Percentiles rank a stretch among this genome's conserved stretches.
These are phyloP conservation scores for Cheilinus undulatus DNA, from an alignment of 2,113 vertebrate genomes.

Conservation along the genomic window DNA sequence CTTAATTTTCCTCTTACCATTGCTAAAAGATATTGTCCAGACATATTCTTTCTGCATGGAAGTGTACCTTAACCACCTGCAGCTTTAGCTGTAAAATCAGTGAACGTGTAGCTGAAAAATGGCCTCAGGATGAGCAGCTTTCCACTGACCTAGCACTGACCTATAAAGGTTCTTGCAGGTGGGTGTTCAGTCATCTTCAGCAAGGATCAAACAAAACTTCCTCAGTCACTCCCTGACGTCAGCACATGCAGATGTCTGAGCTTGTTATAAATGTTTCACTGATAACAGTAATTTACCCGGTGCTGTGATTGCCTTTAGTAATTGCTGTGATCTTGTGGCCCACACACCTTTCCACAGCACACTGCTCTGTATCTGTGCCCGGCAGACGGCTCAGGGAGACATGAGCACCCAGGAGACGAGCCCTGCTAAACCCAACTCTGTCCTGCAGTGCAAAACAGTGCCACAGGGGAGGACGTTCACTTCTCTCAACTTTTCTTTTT, in stretches of 20 bases:
- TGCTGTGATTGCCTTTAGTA: slow-evolving; percentile 48
- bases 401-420: slow-evolving; percentile 46
- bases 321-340: slow-evolving; percentile 39
- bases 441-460: slow-evolving; percentile 53
- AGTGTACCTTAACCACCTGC: neutral
- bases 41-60: neutral
- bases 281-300: slow-evolving; percentile 46
- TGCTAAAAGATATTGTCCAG: no score
- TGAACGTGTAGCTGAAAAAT: neutral
- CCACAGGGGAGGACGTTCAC: slow-evolving; percentile 42
- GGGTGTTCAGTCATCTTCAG: slow-evolving; percentile 5
- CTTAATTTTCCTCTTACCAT: no score
- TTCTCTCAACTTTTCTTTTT: slow-evolving; percentile 46
- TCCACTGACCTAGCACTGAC: slow-evolving; percentile 15
- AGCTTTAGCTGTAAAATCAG: neutral
- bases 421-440: slow-evolving; percentile 31
- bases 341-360: slow-evolving; percentile 29
- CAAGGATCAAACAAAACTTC: slow-evolving; percentile 38
- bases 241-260: slow-evolving; percentile 28
- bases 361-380: slow-evolving; percentile 30
- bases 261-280: slow-evolving; percentile 25
- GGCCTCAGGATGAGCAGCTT: neutral
- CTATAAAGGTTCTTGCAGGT: slow-evolving; percentile 3
- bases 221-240: slow-evolving; percentile 21
- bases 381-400: slow-evolving; percentile 53